Percentiles rank a stretch among this genome's conserved stretches.
These are phyloP conservation scores for Pammene fasciana DNA, from an alignment of 2,888 invertebrate genomes.

Conservation along the genomic window DNA sequence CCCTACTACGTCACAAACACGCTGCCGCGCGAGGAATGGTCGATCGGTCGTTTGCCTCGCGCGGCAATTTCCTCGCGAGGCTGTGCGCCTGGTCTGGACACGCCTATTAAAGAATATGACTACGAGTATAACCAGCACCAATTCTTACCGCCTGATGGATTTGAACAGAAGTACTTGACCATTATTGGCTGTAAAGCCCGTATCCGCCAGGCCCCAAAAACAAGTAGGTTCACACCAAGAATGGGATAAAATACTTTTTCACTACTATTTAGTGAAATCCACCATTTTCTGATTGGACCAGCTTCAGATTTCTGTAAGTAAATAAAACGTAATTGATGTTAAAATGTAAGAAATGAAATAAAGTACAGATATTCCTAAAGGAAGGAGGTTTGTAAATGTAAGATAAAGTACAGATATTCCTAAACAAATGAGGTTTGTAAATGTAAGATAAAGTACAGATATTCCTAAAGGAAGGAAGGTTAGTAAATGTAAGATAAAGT, in stretches of 20 bases:
- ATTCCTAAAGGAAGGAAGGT: too few relatives aligned
- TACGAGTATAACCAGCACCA: too few relatives aligned
- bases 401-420: too few relatives aligned
- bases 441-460: too few relatives aligned
- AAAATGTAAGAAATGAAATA: background rate
- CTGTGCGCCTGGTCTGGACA: too few relatives aligned
- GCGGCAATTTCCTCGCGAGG: too few relatives aligned
- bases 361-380: background rate
- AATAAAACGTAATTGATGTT: background rate
- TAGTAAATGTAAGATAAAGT: too few relatives aligned
- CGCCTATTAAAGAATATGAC: too few relatives aligned
- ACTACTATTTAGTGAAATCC: slow-evolving; percentile 88
- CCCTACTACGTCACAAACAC: too few relatives aligned
- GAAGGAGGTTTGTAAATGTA: slow-evolving; percentile 1
- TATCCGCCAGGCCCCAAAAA: slow-evolving; percentile 92
- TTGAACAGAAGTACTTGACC: slow-evolving; percentile 93
- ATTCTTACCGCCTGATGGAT: slow-evolving; percentile 87
- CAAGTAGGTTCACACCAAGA: slow-evolving; percentile 89
- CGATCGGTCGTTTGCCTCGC: too few relatives aligned
- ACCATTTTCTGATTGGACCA: slow-evolving; percentile 84
- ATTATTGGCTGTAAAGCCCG: slow-evolving; percentile 88
- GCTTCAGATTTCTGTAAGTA: slow-evolving; percentile 67
- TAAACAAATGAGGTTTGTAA: too few relatives aligned
- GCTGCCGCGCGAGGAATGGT: too few relatives aligned
- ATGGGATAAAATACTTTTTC: slow-evolving; percentile 92